A percentile compares a stretch with the other conserved stretches of the same genome.
Conservation (phyloP, 1,140 invertebrate genomes). For the Euglossa dilemma region DNA sequence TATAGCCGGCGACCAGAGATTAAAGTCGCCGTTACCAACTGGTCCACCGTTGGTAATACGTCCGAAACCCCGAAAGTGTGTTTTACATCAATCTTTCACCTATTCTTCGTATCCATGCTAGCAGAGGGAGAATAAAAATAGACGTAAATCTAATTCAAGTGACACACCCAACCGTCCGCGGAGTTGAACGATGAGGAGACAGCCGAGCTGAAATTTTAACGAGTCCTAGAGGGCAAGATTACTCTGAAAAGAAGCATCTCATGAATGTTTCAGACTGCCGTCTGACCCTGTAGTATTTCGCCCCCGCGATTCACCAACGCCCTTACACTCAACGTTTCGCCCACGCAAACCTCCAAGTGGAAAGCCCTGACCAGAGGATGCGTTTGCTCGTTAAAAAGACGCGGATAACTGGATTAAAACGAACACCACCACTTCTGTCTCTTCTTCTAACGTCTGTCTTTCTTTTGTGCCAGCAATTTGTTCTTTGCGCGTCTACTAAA, state of each 20-base stretch:
- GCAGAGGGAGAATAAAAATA: background rate
- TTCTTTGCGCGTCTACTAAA: background rate
- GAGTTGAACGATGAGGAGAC: background rate
- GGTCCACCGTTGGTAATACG: background rate
- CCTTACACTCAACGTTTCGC: background rate
- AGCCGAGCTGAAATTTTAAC: background rate
- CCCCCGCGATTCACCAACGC: constrained; percentile 6
- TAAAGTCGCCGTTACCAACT: background rate
- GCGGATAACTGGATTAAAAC: background rate
- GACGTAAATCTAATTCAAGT: too few species aligned
- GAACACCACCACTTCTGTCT: background rate
- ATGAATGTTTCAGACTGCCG: background rate
- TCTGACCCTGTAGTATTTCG: constrained; percentile 36
- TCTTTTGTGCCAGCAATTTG: background rate
- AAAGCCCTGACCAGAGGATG: background rate
- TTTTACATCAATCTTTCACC: background rate
- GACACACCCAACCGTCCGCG: too few species aligned
- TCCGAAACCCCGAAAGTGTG: background rate
- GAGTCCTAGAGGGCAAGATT: too few species aligned
- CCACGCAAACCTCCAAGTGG: background rate
- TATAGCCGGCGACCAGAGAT: background rate
- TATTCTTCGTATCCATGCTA: background rate
- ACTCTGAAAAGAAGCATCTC: background rate
- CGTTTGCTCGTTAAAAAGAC: background rate
- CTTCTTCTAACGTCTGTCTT: background rate